Base-by-base conservation (phyloP, 2,113 vertebrate species). In the Pseudorhombus dupliciocellatus region DNA sequence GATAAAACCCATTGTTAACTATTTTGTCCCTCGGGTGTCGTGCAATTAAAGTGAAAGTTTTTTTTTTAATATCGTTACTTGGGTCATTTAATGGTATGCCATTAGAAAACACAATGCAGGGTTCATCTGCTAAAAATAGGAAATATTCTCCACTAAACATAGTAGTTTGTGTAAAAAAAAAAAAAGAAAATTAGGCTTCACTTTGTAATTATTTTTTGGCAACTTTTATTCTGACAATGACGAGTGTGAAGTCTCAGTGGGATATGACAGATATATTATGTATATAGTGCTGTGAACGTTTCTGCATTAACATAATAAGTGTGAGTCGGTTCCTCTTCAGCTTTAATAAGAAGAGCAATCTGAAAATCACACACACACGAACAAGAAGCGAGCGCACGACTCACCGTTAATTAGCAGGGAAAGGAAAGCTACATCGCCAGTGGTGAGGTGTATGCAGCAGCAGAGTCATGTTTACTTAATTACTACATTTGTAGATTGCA, bases 291-390 rank as follows among this genome's bases (percentile, higher is more conserved):
- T 59, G 31, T 51, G 34, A 28, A 30, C 1, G 22, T 52, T 70
- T 61, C 34, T 70, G 72, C 30, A 69, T 58, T 75, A 58, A 71
- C 25, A 25, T 57, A 77, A 61, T 26, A 52, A 77, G n/a, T 50
- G 26, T 37, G 52, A 26, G 37, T 65, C 21, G 55, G 9, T 26
- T n/a, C 40, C 24, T 57, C 24, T 28, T 44, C 16, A 73, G 31
- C 16, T 26, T 10, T 44, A 25, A 71, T 66, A 52, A 52, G 8
- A 53, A 11, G 21, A 56, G 0, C 3, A 14, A 69, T 53, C 25
- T 28, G 44, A 56, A 42, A 42, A 42, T 21, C 14, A 42, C 40
- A 16, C 22, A 62, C 40, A 63, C 57, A 64, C 34, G 21, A 48
- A 67, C 25, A 40, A 9, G 11, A 34, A 34, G 34, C 9, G 10